phyloP scores from a whole-genome alignment of 2,888 invertebrate species.

The Erebia palarica region DNA sequence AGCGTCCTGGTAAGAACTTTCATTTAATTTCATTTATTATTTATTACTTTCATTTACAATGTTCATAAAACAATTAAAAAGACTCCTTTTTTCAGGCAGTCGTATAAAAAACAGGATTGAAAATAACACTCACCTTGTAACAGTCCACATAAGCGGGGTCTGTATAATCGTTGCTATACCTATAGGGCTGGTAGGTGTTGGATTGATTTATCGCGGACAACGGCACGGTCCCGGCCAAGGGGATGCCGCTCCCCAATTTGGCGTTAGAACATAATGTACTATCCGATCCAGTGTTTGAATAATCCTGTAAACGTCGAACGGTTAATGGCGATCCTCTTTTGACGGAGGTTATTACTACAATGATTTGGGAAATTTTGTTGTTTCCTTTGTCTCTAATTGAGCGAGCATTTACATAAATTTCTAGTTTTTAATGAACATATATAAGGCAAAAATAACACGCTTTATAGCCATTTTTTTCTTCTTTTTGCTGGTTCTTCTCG shows the following conservation, averaged over 20 bases:
- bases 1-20: no score
- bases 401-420: not conserved
- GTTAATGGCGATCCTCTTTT: not conserved
- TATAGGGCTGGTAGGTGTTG: constrained; percentile 69
- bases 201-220: constrained; percentile 86
- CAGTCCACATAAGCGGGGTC: constrained; percentile 91
- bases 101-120: not conserved
- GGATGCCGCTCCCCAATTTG: constrained; percentile 84
- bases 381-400: not conserved
- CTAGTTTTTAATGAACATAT: not conserved
- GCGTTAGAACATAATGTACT: constrained; percentile 79
- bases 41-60: no score
- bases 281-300: constrained; percentile 84
- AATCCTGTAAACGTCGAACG: constrained; percentile 64
- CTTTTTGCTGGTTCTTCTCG: no score
- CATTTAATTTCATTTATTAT: no score
- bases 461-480: no score
- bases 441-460: not conserved
- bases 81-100: no score
- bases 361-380: not conserved
- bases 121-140: constrained; percentile 77
- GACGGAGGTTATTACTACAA: not conserved
- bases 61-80: no score
- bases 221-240: constrained; percentile 90
- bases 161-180: constrained; percentile 89